Evolutionary conservation across 2,888 invertebrate species (phyloP).

Genomic region (Agrilus mali): DNA sequence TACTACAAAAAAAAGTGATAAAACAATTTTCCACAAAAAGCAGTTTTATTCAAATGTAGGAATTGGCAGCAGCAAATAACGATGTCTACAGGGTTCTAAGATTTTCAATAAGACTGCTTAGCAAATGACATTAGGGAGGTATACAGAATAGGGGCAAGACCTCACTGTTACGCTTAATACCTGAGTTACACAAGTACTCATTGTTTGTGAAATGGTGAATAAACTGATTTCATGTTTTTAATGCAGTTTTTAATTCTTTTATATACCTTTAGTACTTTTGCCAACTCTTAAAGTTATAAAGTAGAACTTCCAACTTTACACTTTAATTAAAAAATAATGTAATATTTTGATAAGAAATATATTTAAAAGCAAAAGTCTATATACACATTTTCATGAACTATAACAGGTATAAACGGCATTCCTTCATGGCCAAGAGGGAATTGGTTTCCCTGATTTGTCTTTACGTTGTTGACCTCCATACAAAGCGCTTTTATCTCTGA

Average conservation of each 20-base stretch:
- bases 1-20: no score
- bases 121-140: conserved; percentile 30
- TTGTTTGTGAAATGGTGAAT: conserved; percentile 32
- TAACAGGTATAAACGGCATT: neutral
- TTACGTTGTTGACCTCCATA: conserved; percentile 43
- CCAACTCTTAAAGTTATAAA: no score
- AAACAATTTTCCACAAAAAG: no score
- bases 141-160: conserved; percentile 24
- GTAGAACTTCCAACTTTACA: no score
- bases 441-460: conserved; percentile 47
- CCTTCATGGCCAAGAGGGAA: conserved; percentile 56
- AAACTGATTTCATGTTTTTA: conserved; percentile 33
- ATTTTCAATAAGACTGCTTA: conserved; percentile 31
- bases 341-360: no score
- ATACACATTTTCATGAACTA: no score
- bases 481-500: conserved; percentile 68
- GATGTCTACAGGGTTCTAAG: no score
- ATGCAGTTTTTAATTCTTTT: conserved; percentile 9
- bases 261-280: no score
- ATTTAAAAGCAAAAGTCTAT: no score
- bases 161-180: conserved; percentile 33
- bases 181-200: conserved; percentile 33
- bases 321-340: no score
- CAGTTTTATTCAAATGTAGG: no score
- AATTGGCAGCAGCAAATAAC: no score